Evolutionary conservation across 2,797 vertebrate species (phyloP).

Genomic region (Enteromius mattozi): DNA sequence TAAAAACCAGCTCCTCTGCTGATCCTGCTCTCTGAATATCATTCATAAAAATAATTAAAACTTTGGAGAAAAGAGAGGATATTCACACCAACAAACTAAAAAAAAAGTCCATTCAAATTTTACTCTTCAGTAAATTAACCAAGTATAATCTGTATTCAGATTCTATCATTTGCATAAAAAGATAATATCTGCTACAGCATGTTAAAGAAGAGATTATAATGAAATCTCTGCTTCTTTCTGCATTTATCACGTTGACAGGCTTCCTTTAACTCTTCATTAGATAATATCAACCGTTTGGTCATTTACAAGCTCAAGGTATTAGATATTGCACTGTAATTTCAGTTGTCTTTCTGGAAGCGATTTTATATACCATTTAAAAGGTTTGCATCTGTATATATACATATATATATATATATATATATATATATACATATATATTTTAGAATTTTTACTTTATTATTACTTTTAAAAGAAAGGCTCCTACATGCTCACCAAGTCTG

Average conservation of each 20-base stretch:
- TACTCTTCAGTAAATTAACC: slow-evolving; percentile 44
- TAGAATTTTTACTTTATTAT: not conserved
- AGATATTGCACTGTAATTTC: not conserved
- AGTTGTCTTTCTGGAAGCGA: not conserved
- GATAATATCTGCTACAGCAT: slow-evolving; percentile 45
- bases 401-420: too few relatives aligned
- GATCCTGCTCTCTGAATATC: slow-evolving; percentile 40
- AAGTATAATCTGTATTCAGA: slow-evolving; percentile 43
- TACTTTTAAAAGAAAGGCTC: not conserved
- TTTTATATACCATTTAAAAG: not conserved
- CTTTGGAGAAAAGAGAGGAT: slow-evolving; percentile 27
- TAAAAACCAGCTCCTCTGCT: slow-evolving; percentile 41
- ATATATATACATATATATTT: too few relatives aligned
- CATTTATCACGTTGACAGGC: slow-evolving; percentile 54
- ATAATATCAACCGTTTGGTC: slow-evolving; percentile 42
- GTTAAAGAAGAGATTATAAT: slow-evolving; percentile 52
- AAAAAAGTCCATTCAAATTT: slow-evolving; percentile 47
- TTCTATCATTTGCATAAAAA: slow-evolving; percentile 54
- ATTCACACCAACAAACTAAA: slow-evolving; percentile 53
- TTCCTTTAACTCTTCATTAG: slow-evolving; percentile 41
- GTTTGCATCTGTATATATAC: not conserved
- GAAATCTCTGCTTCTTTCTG: slow-evolving; percentile 47
- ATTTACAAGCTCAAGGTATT: slow-evolving; percentile 17
- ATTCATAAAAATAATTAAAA: slow-evolving; percentile 28
- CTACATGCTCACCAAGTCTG: not conserved